Conservation (phyloP, 2,797 vertebrate species). For the Alauda arvensis region DNA sequence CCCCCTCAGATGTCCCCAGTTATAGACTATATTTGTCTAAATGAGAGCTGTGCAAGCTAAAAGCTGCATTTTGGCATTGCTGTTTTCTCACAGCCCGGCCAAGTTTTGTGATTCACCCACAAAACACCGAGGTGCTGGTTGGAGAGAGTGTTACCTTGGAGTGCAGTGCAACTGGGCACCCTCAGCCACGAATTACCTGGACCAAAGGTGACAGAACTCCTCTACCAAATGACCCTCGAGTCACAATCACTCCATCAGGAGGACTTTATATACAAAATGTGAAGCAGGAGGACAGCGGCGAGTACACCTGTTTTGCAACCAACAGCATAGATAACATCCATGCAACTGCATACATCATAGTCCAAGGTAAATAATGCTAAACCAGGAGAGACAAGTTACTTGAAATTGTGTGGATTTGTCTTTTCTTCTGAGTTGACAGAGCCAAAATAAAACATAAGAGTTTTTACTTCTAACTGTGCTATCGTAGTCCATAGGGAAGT, state of each 20-base stretch:
- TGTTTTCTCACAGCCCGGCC: slow-evolving; percentile 79
- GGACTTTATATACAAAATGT: slow-evolving; percentile 94
- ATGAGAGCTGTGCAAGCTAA: background rate
- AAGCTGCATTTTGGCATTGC: background rate
- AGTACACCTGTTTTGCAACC: slow-evolving; percentile 92
- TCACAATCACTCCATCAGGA: slow-evolving; percentile 90
- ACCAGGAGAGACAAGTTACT: background rate
- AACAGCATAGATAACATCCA: slow-evolving; percentile 92
- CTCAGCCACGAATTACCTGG: slow-evolving; percentile 89
- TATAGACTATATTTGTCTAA: background rate
- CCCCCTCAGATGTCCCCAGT: rapidly evolving
- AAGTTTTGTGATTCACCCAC: slow-evolving; percentile 96
- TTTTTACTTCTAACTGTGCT: background rate
- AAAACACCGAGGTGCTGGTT: slow-evolving; percentile 96
- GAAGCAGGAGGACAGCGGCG: slow-evolving; percentile 84
- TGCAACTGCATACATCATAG: slow-evolving; percentile 89
- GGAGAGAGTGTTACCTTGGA: slow-evolving; percentile 96
- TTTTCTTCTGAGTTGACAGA: background rate
- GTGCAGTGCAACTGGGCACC: slow-evolving; percentile 93
- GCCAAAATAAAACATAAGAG: background rate
- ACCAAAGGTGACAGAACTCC: slow-evolving; percentile 88
- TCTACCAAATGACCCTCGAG: slow-evolving; percentile 84
- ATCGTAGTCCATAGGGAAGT: background rate
- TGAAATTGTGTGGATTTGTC: background rate
- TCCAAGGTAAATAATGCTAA: slow-evolving; percentile 81